Evolutionary conservation across 2,888 invertebrate species (phyloP), one percentile per base, ranked within the genome.

Genomic region (Agrilus mali): DNA sequence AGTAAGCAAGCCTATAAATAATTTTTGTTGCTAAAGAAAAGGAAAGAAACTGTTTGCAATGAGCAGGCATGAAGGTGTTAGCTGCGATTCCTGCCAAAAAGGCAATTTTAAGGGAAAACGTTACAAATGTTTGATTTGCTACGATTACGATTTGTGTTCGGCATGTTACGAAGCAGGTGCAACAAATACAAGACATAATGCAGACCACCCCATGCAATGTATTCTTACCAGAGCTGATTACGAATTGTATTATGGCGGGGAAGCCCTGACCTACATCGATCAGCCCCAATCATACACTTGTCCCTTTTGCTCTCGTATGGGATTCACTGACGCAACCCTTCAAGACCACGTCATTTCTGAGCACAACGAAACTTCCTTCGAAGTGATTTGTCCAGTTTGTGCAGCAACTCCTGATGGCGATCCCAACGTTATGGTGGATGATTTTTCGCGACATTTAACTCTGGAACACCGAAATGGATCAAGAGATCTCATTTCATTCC

Each of bases 61-160:
- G 41, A 35, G 15, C 33, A n/a, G 38, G 32, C 27, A 27, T 10
- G 27, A 27, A 36, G 42, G 42, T 14, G 38, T 42, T 3, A 38
- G 32, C 22, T 42, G 42, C 6, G 42, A 42, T 15, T 32, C 38
- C 12, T 42, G 42, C n/a, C 22, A 31, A 7, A 31, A 42, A 27
- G 12, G 15, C 15, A 38, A 16, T n/a, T 42, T 42, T 10, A 27
- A 33, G 8, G 42, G 42, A 3, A 20, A 22, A 16, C 22, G 42
- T 33, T 42, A 42, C 38, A 42, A 42, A 33, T 42, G 42, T 33
- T 33, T 42, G 38, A 12, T 38, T 8, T 43, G 43, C 32, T 43
- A 43, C 35, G 43, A 43, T 13, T 43, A 33, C 14, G 43, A 43
- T 12, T n/a, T 43, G 20, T 43, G 43, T 31, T n/a, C 38, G 5